These are phyloP conservation scores for Cygnus atratus DNA, from an alignment of 2,113 vertebrate genomes.

Conservation along the genomic window DNA sequence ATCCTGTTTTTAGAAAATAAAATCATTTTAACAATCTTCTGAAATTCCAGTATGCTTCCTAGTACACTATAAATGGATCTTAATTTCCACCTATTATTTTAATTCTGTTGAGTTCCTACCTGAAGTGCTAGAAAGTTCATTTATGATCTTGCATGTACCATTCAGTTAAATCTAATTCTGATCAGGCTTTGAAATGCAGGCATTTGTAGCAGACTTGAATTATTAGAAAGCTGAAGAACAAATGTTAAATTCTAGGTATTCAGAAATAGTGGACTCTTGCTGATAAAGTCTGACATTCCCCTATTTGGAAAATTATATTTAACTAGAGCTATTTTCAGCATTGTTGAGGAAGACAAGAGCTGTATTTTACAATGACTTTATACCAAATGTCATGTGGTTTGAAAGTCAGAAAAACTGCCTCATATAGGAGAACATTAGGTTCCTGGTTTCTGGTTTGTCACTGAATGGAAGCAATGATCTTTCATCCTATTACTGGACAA, in stretches of 20 bases:
- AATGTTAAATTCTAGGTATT: not conserved
- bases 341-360: not conserved
- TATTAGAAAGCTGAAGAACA: not conserved
- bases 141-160: not conserved
- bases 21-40: not conserved
- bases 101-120: not conserved
- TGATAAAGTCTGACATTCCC: not conserved
- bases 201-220: not conserved
- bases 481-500: not conserved
- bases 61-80: not conserved
- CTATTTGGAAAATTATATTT: not conserved
- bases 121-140: not conserved
- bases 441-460: not conserved
- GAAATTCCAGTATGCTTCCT: not conserved
- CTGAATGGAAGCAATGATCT: not conserved
- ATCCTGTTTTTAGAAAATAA: not conserved
- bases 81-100: not conserved
- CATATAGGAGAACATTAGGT: conserved; percentile 9
- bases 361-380: not conserved
- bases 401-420: conserved; percentile 14
- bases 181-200: not conserved
- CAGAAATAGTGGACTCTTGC: not conserved
- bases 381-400: not conserved
- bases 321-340: not conserved
- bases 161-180: not conserved